Base-by-base conservation (phyloP, 2,888 invertebrate genomes). In the Cryptocephalus moraei region DNA sequence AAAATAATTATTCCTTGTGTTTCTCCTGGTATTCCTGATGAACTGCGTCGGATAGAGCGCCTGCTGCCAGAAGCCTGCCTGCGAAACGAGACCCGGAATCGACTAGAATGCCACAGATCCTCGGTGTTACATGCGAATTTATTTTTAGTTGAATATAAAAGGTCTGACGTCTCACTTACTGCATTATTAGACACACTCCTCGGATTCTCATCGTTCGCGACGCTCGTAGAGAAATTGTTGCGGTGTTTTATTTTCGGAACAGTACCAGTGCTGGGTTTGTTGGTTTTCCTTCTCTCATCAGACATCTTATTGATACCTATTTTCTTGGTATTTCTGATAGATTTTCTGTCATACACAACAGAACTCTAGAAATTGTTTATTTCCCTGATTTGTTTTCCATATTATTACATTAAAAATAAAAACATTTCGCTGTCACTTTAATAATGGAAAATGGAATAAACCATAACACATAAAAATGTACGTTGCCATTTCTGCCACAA, bases 201-300 rank as follows among this genome's bases (percentile, higher is more conserved):
- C 34, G 58, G 54, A 47, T 58, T 60, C 48, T 60, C 59, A 46
- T 58, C 55, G 33, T 59, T 59, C 47, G 56, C 56, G 44, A 50
- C 43, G 40, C 51, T 50, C 39, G 50, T 53, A 13, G 53, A 49
- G 34, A 56, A 57, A 49, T 61, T 60, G 49, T 62, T 63, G 33
- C 61, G 57, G 46, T 58, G 57, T 51, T 62, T 62, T 38, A 77
- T 74, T 72, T 82, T 82, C 56, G 83, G 82, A 60, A 82, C 81
- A 38, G 83, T 81, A 57, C 83, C 83, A 60, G 82, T 82, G 54
- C 66, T 62, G 48, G 60, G 63, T 56, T 65, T 67, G 52, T 66
- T 66, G 53, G 59, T 59, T 56, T 66, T 67, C 49, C 65, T 61
- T 44, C 62, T 62, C 47, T 66, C 67, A 46, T 67, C 68, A 41